These are phyloP conservation scores for Anguilla marmorata DNA, from an alignment of 2,797 vertebrate species.

Conservation along the genomic window DNA sequence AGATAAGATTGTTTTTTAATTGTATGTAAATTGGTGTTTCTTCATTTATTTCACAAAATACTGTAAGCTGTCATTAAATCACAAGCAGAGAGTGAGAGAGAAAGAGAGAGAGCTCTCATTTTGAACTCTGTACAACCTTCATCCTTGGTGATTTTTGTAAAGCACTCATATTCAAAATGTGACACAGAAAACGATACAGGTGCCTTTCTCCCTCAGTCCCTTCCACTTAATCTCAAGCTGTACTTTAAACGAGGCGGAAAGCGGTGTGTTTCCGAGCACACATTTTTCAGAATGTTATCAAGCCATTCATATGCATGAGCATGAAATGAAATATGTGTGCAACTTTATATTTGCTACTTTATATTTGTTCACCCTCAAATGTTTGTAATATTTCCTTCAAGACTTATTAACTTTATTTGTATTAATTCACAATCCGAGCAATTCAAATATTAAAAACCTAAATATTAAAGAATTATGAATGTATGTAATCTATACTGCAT, in stretches of 20 bases:
- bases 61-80: slow-evolving; percentile 29
- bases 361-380: background rate
- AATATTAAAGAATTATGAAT: no score
- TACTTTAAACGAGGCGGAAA: background rate
- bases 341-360: no score
- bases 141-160: background rate
- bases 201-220: background rate
- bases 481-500: no score
- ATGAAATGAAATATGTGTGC: background rate
- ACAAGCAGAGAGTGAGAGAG: background rate
- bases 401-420: background rate
- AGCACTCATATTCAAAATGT: background rate
- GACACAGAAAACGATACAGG: background rate
- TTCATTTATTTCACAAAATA: slow-evolving; percentile 29
- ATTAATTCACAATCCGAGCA: background rate
- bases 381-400: background rate
- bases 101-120: background rate
- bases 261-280: background rate
- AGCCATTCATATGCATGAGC: background rate
- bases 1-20: slow-evolving; percentile 40
- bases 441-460: background rate
- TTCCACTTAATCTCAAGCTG: background rate
- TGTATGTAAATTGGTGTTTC: slow-evolving; percentile 29
- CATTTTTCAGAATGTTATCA: background rate
- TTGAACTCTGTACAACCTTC: background rate